A percentile compares a stretch with the other conserved stretches of the same genome.
Evolutionary conservation across 2,797 vertebrate species (phyloP).

Genomic region (Pipistrellus nathusii): DNA sequence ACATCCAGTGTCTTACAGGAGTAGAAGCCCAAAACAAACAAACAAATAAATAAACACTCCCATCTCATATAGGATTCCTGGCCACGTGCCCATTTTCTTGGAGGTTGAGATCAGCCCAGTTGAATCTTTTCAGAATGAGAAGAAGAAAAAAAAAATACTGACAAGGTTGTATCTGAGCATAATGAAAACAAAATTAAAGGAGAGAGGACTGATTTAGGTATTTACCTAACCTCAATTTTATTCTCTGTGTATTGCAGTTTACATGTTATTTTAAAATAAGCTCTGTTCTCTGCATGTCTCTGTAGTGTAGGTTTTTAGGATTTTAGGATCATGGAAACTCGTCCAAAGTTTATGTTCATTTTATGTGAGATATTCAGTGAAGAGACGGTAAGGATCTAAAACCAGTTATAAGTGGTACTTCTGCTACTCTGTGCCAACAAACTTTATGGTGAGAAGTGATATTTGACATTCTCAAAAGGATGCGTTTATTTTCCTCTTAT

Average conservation of each 20-base stretch:
- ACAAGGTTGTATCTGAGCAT: not conserved
- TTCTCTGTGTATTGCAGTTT: not conserved
- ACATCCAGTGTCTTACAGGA: not conserved
- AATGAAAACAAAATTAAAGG: not conserved
- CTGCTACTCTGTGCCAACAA: conserved; percentile 14
- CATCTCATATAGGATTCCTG: not conserved
- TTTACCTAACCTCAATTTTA: not conserved
- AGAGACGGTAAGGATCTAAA: not conserved
- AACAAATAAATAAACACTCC: not conserved
- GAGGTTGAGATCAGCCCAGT: not conserved
- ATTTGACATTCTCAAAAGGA: conserved; percentile 47
- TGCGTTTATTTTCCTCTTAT: conserved; percentile 58
- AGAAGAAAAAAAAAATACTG: not conserved
- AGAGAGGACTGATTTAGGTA: not conserved
- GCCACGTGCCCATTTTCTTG: not conserved
- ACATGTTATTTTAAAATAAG: not conserved
- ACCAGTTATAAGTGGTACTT: not conserved
- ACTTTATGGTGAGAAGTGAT: not conserved
- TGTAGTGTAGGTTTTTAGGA: not conserved
- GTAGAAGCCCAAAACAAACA: not conserved
- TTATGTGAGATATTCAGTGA: not conserved
- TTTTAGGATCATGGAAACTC: not conserved
- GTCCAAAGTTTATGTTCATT: not conserved
- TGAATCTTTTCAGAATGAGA: not conserved
- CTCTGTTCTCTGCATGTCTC: not conserved